phyloP scores from a whole-genome alignment of 2,888 invertebrate genomes.

The Microctonus hyperodae region DNA sequence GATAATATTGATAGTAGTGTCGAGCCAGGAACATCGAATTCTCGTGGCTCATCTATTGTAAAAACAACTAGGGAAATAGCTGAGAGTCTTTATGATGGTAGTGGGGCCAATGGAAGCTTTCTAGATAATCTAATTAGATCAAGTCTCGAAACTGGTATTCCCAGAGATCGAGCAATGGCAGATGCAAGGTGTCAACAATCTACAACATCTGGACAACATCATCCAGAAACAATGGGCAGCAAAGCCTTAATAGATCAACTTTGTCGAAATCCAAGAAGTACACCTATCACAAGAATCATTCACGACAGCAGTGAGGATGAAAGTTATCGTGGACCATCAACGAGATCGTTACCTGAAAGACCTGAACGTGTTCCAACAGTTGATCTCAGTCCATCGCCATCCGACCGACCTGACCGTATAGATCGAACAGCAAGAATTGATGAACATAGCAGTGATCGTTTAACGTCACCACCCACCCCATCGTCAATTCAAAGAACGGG shows the following conservation, averaged over 20 bases:
- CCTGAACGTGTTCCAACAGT: conserved; percentile 61
- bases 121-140: conserved; percentile 85
- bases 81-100: conserved; percentile 72
- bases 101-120: conserved; percentile 77
- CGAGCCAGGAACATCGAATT: conserved; percentile 55
- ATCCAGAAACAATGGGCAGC: conserved; percentile 67
- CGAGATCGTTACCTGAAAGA: conserved; percentile 50
- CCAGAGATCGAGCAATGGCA: conserved; percentile 54
- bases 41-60: conserved; percentile 61
- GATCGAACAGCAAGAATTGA: conserved; percentile 46
- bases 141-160: conserved; percentile 76
- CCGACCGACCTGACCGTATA: conserved; percentile 43
- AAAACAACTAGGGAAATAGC: conserved; percentile 69
- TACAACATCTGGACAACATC: conserved; percentile 53
- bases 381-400: conserved; percentile 60
- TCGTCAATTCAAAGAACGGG: conserved; percentile 52
- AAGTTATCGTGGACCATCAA: conserved; percentile 55
- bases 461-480: conserved; percentile 58
- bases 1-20: conserved; percentile 42
- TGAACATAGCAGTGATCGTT: conserved; percentile 55
- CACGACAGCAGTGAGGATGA: conserved; percentile 65
- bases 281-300: conserved; percentile 64
- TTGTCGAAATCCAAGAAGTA: conserved; percentile 69
- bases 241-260: conserved; percentile 73
- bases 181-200: conserved; percentile 64